phyloP scores from a whole-genome alignment of 2,797 vertebrate species.

The Thalassophryne amazonica region DNA sequence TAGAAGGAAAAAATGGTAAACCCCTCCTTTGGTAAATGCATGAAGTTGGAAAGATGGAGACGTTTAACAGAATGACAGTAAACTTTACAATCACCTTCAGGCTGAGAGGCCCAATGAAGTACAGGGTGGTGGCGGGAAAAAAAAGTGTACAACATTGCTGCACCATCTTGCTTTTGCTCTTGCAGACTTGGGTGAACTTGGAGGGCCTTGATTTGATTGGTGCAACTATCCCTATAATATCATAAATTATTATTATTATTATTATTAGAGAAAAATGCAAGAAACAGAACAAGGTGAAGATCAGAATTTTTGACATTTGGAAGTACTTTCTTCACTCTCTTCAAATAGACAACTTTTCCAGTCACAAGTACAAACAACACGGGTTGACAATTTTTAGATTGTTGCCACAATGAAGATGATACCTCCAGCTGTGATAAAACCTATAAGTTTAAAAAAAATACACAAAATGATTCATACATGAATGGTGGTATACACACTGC shows the following conservation, averaged over 20 bases:
- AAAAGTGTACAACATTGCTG: constrained; percentile 49
- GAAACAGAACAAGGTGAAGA: too few species aligned
- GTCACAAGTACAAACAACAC: constrained; percentile 10
- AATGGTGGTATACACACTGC: constrained; percentile 29
- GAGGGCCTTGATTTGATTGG: constrained; percentile 81
- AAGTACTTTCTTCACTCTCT: too few species aligned
- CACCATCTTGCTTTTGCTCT: constrained; percentile 60
- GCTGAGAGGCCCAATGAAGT: constrained; percentile 50
- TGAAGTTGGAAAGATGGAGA: constrained; percentile 46
- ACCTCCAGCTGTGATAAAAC: constrained; percentile 63
- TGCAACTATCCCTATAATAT: too few species aligned
- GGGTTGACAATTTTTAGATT: constrained; percentile 43
- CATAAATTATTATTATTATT: too few species aligned
- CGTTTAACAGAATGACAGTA: constrained; percentile 61
- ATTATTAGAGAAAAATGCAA: too few species aligned
- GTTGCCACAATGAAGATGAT: constrained; percentile 12
- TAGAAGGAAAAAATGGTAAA: constrained; percentile 36
- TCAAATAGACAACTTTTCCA: constrained; percentile 22
- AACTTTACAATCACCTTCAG: constrained; percentile 71
- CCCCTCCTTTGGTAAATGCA: constrained; percentile 48
- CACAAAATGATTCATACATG: constrained; percentile 42
- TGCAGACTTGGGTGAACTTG: constrained; percentile 66
- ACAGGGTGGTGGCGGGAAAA: constrained; percentile 44
- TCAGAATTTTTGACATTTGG: too few species aligned
- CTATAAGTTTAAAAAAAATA: constrained; percentile 45